Evolutionary conservation across 2,113 vertebrate genomes (phyloP), one percentile per base, ranked within the genome.

Genomic region (Triplophysa siluroides): DNA sequence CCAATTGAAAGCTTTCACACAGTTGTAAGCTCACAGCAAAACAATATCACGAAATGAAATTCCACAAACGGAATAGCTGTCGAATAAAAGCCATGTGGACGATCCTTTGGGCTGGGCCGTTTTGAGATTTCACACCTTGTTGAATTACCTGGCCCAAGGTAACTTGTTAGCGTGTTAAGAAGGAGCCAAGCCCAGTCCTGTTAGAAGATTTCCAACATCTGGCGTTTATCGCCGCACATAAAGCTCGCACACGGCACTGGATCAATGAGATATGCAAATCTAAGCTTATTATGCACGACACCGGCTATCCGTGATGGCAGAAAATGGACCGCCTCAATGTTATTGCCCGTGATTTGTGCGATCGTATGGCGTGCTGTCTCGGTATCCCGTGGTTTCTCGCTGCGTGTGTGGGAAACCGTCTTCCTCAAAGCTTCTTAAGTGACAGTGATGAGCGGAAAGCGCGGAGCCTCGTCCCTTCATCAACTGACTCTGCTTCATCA

Each of bases 401-500:
- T 14, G 18, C 4, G 1, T 14, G 65, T 29, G 60, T 29, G 75
- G 47, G 60, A 70, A 45, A 69, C 76, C 58, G 24, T 60, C n/a
- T 29, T 56, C 45, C 74, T 72, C 76, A 83, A 78, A 83, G 62
- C 62, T 79, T 80, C 85, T 88, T 89, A 89, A 90, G 85, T 88
- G 85, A 90, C 91, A 90, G 84, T 88, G 86, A 90, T 88, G 88
- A 90, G 86, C 85, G 84, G 85, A 9, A 82, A 84, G 54, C 61
- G 63, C 82, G 85, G 84, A 86, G 83, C 76, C 43, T 78, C 70
- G 52, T n/a, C 56, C 29, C 26, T 47, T 29, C 67, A 19, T 67
- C 45, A 73, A 62, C 70, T n/a, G 78, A 38, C 70, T 64, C 47
- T 24, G 19, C 52, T 38, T 47, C 29, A 70, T 70, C 71, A 86